These are phyloP conservation scores for Tamandua tetradactyla DNA, from an alignment of 2,797 vertebrate genomes.

Conservation along the genomic window DNA sequence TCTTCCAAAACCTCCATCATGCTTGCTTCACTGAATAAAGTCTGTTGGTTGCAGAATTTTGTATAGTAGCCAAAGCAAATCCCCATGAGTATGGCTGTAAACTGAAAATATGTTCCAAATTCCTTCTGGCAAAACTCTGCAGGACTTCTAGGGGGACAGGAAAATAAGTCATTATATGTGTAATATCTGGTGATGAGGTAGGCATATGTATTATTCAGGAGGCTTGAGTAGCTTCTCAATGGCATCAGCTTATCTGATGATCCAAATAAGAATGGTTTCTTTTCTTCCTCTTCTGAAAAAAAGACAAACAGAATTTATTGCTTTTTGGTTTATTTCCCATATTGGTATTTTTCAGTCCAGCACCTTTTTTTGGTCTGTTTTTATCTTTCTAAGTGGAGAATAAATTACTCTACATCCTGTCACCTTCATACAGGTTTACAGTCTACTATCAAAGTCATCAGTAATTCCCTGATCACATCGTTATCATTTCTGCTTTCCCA, in stretches of 20 bases:
- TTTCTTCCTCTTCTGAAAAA: neutral
- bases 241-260: neutral
- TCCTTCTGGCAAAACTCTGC: neutral
- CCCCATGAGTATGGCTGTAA: neutral
- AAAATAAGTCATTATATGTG: neutral
- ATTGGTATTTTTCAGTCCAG: neutral
- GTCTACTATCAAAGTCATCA: neutral
- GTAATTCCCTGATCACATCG: neutral
- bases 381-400: neutral
- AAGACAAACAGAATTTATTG: too few relatives aligned
- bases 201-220: neutral
- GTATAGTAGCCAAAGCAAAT: neutral
- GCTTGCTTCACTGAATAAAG: neutral
- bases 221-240: neutral
- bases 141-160: neutral
- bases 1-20: neutral
- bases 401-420: neutral
- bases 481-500: neutral
- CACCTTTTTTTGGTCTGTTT: neutral
- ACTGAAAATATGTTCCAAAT: neutral
- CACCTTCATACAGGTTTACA: neutral
- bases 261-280: neutral
- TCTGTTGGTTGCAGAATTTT: too few relatives aligned
- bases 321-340: neutral
- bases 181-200: neutral